Evolutionary conservation across 2,797 vertebrate species (phyloP).

Genomic region (Calcarius lapponicus): DNA sequence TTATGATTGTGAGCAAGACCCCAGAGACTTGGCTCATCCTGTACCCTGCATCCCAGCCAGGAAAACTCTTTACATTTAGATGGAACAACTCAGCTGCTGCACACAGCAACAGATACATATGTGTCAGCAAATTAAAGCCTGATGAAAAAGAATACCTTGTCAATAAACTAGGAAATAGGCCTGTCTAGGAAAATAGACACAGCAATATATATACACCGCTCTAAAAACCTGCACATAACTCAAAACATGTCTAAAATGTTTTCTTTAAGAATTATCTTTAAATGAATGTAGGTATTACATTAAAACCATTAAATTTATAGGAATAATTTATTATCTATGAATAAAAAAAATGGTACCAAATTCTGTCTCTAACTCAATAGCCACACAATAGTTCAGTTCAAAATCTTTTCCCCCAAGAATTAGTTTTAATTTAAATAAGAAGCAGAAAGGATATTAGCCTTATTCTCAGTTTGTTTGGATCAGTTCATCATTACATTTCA

Average conservation of each 20-base stretch:
- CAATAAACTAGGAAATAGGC: slow-evolving; percentile 45
- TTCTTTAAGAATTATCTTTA: not conserved
- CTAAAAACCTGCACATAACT: not conserved
- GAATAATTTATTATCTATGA: not conserved
- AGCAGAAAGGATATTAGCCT: not conserved
- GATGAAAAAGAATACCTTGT: slow-evolving; percentile 53
- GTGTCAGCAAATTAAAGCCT: slow-evolving; percentile 49
- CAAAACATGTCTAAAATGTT: not conserved
- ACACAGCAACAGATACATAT: slow-evolving; percentile 6
- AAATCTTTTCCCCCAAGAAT: not conserved
- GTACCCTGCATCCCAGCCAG: slow-evolving; percentile 38
- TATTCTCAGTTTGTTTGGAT: not conserved
- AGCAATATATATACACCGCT: not conserved
- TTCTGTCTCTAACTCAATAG: not conserved
- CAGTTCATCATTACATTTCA: not conserved
- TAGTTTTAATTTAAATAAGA: not conserved
- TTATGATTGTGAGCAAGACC: slow-evolving; percentile 50
- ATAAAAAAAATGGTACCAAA: not conserved
- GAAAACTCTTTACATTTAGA: slow-evolving; percentile 59
- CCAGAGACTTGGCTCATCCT: slow-evolving; percentile 12
- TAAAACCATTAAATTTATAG: not conserved
- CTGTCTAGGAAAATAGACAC: slow-evolving; percentile 34
- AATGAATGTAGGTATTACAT: not conserved
- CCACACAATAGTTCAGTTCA: not conserved
- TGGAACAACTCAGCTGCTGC: slow-evolving; percentile 48